Percentiles rank a stretch among this genome's conserved stretches.
These are phyloP conservation scores for Talpa occidentalis DNA, from an alignment of 2,113 vertebrate species.

Conservation along the genomic window DNA sequence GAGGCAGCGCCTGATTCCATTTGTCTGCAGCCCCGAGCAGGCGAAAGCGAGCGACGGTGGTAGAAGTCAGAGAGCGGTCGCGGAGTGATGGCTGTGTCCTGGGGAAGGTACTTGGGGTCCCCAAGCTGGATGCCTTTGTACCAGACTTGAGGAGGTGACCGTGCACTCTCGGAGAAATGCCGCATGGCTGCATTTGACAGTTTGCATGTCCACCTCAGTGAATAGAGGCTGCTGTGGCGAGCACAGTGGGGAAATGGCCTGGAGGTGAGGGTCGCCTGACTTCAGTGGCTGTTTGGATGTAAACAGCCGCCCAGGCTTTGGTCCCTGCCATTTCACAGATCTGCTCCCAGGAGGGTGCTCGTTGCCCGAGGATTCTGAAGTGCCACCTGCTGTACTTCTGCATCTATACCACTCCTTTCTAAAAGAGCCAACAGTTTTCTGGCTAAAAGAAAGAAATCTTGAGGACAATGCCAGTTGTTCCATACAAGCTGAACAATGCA, in stretches of 20 bases:
- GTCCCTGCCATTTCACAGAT: too few species aligned
- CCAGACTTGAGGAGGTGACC: background rate
- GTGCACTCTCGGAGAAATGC: background rate
- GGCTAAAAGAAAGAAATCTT: background rate
- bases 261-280: background rate
- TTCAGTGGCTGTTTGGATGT: background rate
- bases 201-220: background rate
- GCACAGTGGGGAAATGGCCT: background rate
- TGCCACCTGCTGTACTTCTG: background rate
- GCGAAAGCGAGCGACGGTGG: background rate
- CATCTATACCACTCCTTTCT: background rate
- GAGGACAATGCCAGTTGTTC: background rate
- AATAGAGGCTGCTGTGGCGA: background rate
- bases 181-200: background rate
- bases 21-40: background rate
- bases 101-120: too few species aligned
- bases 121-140: accelerated
- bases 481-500: too few species aligned
- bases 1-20: accelerated
- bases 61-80: background rate
- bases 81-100: too few species aligned
- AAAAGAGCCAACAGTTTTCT: background rate
- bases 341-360: background rate
- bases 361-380: background rate
- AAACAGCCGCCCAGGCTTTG: too few species aligned